Evolutionary conservation across 2,888 invertebrate genomes (phyloP), one percentile per base, ranked within the genome.

Genomic region (Gerris lacustris): DNA sequence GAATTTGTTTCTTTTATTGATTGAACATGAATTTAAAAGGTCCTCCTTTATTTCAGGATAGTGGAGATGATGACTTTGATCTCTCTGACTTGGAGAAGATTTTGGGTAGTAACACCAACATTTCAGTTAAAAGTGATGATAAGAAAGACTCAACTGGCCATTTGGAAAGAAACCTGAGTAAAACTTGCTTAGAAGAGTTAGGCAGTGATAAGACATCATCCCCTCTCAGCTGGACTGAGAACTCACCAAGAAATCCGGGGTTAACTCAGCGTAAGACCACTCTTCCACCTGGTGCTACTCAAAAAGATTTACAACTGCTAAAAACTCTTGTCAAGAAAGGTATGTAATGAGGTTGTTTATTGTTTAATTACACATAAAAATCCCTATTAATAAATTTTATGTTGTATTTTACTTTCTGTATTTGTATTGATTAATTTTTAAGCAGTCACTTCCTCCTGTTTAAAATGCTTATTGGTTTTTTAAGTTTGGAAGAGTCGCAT

Each of bases 251-350:
- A 5, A 55, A 9, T 55, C 55, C 55, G 5, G 55, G 55, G 4
- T 9, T 55, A 15, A 55, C 55, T 55, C 55, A 55, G 55, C 55
- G 55, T 15, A 55, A 55, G 15, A 31, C 62, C 2, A 9, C 64
- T n/a, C 64, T 64, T n/a, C 18, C 64, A n/a, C 18, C 17, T 9
- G 62, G 62, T 62, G 11, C 31, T 64, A 18, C n/a, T 64, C 64
- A 64, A n/a, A 18, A n/a, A 64, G 64, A 64, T 64, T 31, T 64
- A 9, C 18, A 18, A 18, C 64, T 64, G 9, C 64, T 64, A 9
- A 64, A 17, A n/a, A 18, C 64, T n/a, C 64, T 64, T 31, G 64
- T 64, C 18, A 31, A n/a, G 9, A 64, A 64, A 64, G 64, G 64
- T 64, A 64, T 1, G 15, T 62, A 62, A 31, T 31, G 31, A 31